Base-by-base conservation (phyloP, 2,888 invertebrate genomes). In the Spisula subtruncata region DNA sequence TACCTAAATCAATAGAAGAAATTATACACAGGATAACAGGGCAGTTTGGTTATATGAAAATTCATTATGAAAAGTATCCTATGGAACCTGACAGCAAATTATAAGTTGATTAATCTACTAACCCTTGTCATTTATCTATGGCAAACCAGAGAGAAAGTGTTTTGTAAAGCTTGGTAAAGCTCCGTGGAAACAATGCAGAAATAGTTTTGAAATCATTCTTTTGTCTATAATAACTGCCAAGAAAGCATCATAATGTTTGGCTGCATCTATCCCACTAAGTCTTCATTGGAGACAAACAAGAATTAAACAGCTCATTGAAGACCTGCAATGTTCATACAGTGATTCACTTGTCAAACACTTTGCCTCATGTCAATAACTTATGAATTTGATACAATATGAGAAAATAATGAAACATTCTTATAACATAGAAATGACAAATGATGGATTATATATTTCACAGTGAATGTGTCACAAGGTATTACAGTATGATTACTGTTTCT, bases 201-300 rank as follows among this genome's bases (percentile, higher is more conserved):
- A 29, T 54, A n/a, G 10, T 81, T 54, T 51, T 41, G 54, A 54
- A 81, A 81, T 81, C 25, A 81, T 25, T 54, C 81, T 54, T 54
- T 66, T 81, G 51, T 54, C 81, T 54, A 29, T 25, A 54, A 8
- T 35, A 29, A 56, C 35, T 56, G 82, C 56, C 56, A 82, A 82
- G 82, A 82, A 82, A 81, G 32, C 12, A 81, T 81, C 81, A 81
- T 51, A 54, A 54, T 10, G n/a, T 51, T 81, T 51, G 48, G 12
- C 1, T 82, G 60, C 25, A 4, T 66, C 60, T 4, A 4, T 66
- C n/a, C 60, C 25, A 12, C 60, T 66, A 25, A 10, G 60, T n/a
- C 25, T 66, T 66, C 60, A 66, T 66, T 25, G 60, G 60, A 66
- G 75, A 75, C 4, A 25, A 8, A 25, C 32, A 14, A 66, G n/a